A percentile compares a stretch with the other conserved stretches of the same genome.
These are phyloP conservation scores for Drosophila oshimai DNA, from an alignment of 1,140 invertebrate genomes.

Conservation along the genomic window DNA sequence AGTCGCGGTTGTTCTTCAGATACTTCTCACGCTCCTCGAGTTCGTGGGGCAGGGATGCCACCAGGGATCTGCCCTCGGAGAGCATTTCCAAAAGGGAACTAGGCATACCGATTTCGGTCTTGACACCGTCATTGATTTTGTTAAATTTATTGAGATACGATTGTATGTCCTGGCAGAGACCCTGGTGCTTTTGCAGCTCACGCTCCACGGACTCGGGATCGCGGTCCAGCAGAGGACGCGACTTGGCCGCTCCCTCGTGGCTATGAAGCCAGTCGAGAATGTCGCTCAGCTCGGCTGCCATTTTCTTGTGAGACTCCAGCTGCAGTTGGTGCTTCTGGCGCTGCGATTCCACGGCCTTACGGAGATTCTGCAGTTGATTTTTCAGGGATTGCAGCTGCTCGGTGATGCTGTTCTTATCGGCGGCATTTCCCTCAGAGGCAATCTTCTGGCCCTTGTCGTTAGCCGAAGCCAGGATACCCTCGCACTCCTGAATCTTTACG, in stretches of 20 bases:
- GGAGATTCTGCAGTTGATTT: conserved; percentile 90
- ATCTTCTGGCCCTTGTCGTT: conserved; percentile 96
- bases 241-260: conserved; percentile 92
- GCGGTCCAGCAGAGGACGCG: conserved; percentile 90
- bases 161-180: conserved; percentile 88
- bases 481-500: conserved; percentile 92
- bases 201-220: conserved; percentile 90
- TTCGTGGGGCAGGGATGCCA: conserved; percentile 90
- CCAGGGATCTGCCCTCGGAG: conserved; percentile 90
- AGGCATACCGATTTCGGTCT: conserved; percentile 90
- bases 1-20: conserved; percentile 90
- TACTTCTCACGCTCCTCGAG: conserved; percentile 91
- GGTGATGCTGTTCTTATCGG: conserved; percentile 93
- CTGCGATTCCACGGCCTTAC: conserved; percentile 92
- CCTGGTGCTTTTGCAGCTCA: conserved; percentile 91
- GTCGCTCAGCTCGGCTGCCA: conserved; percentile 90
- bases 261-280: conserved; percentile 93
- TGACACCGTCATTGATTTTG: conserved; percentile 86
- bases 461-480: conserved; percentile 92
- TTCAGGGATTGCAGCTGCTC: conserved; percentile 94
- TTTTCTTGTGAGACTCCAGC: conserved; percentile 92
- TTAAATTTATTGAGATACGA: conserved; percentile 88
- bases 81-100: conserved; percentile 91
- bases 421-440: conserved; percentile 92
- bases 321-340: conserved; percentile 93